Percentiles rank a stretch among this genome's conserved stretches.
Evolutionary conservation across 2,888 invertebrate species (phyloP).

Genomic region (Xiphydria camelus): DNA sequence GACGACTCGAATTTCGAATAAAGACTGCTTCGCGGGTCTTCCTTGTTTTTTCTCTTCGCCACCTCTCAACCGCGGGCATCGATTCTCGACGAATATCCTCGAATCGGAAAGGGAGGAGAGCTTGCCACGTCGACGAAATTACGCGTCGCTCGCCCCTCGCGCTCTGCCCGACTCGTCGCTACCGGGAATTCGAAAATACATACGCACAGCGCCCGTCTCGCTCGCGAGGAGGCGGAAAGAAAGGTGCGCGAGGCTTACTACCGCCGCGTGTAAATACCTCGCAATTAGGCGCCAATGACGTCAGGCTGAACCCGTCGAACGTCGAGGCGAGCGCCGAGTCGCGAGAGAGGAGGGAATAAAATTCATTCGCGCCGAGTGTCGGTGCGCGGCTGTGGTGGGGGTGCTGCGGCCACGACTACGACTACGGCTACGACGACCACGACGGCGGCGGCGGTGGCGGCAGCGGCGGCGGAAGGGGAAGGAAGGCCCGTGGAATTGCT

Average conservation of each 20-base stretch:
- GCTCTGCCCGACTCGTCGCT: no score
- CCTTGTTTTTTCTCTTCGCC: no score
- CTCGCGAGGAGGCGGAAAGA: slow-evolving; percentile 14
- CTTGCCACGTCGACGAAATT: no score
- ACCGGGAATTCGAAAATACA: no score
- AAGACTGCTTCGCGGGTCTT: no score
- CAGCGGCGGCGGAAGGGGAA: slow-evolving; percentile 12
- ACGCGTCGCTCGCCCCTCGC: no score
- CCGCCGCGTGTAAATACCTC: slow-evolving; percentile 20
- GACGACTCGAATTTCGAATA: no score
- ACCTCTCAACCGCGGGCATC: no score
- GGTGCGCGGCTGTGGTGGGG: background rate
- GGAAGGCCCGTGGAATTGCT: slow-evolving; percentile 5
- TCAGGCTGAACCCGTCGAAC: slow-evolving; percentile 35
- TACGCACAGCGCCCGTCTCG: no score
- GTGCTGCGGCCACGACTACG: slow-evolving; percentile 5
- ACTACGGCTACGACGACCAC: slow-evolving; percentile 6
- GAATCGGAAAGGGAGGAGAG: no score
- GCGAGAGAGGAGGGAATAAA: slow-evolving; percentile 7
- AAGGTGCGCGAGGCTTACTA: slow-evolving; percentile 24
- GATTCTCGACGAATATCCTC: no score
- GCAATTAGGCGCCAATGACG: slow-evolving; percentile 50
- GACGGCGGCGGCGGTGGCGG: slow-evolving; percentile 20
- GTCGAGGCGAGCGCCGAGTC: slow-evolving; percentile 18
- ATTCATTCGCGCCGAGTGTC: background rate